A percentile compares a stretch with the other conserved stretches of the same genome.
phyloP scores from a whole-genome alignment of 1,140 invertebrate species.

The Cepaea nemoralis region DNA sequence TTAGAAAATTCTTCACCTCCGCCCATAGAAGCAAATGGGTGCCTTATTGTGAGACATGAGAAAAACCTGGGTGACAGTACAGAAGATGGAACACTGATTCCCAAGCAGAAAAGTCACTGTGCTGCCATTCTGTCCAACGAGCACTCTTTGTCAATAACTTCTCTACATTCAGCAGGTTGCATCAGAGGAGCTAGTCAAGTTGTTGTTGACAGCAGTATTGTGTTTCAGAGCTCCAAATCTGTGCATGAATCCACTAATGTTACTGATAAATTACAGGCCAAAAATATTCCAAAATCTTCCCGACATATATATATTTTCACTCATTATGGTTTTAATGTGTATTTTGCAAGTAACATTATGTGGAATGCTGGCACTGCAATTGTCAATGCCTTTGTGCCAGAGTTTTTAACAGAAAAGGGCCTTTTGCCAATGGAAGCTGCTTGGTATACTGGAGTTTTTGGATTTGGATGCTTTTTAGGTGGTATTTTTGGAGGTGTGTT shows the following conservation, averaged over 20 bases:
- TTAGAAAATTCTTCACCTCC: neutral
- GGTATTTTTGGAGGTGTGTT: conserved; percentile 56
- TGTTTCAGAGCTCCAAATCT: neutral
- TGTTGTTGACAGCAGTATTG: neutral
- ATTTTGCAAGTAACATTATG: conserved; percentile 61
- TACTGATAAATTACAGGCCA: no score
- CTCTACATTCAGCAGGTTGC: neutral
- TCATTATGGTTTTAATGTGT: conserved; percentile 59
- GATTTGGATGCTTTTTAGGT: conserved; percentile 57
- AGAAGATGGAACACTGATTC: neutral
- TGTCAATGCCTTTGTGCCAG: conserved; percentile 54
- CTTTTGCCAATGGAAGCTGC: conserved; percentile 50
- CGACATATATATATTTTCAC: conserved; percentile 51
- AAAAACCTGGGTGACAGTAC: neutral
- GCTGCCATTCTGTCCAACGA: neutral
- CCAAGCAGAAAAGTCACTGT: neutral
- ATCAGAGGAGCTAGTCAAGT: conserved; percentile 7
- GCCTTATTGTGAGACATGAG: neutral
- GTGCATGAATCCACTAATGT: neutral
- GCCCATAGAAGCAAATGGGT: neutral
- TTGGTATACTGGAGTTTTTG: conserved; percentile 48
- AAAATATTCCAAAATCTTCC: conserved; percentile 14
- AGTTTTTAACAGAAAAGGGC: conserved; percentile 52
- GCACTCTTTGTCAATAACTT: neutral
- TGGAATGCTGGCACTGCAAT: conserved; percentile 62